Conservation (phyloP, 2,797 vertebrate genomes). For the Microctenopoma lineatum region DNA sequence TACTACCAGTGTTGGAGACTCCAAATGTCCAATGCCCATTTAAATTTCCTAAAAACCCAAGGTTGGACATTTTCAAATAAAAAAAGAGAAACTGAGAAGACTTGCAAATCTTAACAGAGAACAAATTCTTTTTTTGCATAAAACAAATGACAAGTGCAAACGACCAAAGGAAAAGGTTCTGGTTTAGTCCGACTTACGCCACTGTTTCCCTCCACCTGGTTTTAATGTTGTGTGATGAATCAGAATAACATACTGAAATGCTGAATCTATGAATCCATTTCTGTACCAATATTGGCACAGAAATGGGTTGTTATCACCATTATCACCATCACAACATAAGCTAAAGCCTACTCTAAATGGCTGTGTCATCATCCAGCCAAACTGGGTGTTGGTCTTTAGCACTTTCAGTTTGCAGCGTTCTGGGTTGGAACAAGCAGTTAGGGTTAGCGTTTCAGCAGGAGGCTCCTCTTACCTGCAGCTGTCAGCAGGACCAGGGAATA, state of each 20-base stretch:
- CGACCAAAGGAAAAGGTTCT: too few relatives aligned
- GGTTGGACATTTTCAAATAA: too few relatives aligned
- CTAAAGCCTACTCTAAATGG: slow-evolving; percentile 1
- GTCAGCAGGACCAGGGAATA: slow-evolving; percentile 71
- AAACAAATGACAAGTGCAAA: too few relatives aligned
- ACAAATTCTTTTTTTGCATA: too few relatives aligned
- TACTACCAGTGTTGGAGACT: too few relatives aligned
- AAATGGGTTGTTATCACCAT: too few relatives aligned
- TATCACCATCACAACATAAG: neutral
- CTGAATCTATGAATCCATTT: neutral
- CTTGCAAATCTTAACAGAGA: too few relatives aligned
- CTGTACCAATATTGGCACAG: neutral
- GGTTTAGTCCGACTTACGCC: too few relatives aligned
- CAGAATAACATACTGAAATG: neutral
- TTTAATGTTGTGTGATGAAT: neutral
- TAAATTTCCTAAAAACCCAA: too few relatives aligned
- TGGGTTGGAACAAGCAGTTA: slow-evolving; percentile 38
- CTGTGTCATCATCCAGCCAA: slow-evolving; percentile 18
- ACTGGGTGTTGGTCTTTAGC: slow-evolving; percentile 43
- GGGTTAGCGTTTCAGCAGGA: slow-evolving; percentile 76
- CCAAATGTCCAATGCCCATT: too few relatives aligned
- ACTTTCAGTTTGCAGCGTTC: slow-evolving; percentile 78
- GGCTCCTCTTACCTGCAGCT: slow-evolving; percentile 81
- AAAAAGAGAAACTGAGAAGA: too few relatives aligned
- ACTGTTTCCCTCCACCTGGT: too few relatives aligned